Conservation (phyloP, 2,888 invertebrate genomes). For the Cataglyphis altisquamis region DNA sequence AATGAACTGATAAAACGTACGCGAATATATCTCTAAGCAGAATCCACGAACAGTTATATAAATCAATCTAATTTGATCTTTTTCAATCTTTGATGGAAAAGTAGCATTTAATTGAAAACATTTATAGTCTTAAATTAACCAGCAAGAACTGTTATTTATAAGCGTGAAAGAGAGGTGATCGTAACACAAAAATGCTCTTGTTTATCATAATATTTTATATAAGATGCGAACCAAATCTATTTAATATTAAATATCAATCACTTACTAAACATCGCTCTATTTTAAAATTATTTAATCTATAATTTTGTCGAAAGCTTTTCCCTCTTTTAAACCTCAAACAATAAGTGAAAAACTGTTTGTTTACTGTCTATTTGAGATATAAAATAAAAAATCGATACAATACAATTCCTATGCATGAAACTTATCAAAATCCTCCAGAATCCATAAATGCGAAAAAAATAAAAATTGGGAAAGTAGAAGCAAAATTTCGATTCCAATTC, state of each 20-base stretch:
- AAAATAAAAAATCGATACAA: no score
- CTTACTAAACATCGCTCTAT: no score
- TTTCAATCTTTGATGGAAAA: background rate
- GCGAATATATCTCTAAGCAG: constrained; percentile 58
- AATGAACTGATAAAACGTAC: constrained; percentile 75
- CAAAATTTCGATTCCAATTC: background rate
- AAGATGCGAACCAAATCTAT: background rate
- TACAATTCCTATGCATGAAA: background rate
- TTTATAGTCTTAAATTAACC: background rate
- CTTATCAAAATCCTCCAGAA: background rate
- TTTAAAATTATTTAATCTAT: no score
- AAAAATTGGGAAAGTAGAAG: background rate
- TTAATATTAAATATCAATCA: background rate
- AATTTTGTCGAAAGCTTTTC: no score
- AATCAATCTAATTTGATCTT: constrained; percentile 11
- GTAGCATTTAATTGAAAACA: background rate
- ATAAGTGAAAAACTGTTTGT: no score
- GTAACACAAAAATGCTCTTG: background rate
- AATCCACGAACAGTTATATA: background rate
- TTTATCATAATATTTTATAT: background rate
- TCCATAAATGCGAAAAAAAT: background rate
- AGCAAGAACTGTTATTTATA: background rate
- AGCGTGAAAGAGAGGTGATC: background rate
- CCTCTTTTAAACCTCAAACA: no score
- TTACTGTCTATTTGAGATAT: no score